Evolutionary conservation across 2,797 vertebrate genomes (phyloP).

Genomic region (Myoxocephalus aenaeus): DNA sequence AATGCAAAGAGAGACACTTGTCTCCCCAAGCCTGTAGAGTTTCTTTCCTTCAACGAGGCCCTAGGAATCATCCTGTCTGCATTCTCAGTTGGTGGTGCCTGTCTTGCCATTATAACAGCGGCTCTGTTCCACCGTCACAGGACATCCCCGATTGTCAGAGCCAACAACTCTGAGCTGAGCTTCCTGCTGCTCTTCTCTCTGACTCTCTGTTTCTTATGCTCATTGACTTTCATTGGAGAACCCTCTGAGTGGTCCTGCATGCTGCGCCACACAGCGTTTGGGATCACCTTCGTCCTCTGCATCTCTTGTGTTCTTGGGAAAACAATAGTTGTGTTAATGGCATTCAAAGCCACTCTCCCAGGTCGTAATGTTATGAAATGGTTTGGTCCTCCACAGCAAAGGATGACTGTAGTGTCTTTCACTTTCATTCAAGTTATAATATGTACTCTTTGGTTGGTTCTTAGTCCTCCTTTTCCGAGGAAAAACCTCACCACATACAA

Average conservation of each 20-base stretch:
- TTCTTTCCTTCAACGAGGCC: background rate
- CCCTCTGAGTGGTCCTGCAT: conserved; percentile 78
- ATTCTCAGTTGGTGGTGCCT: conserved; percentile 59
- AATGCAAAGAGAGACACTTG: conserved; percentile 2
- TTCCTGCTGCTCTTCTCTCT: conserved; percentile 78
- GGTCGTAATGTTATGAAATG: conserved; percentile 76
- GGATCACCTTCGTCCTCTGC: conserved; percentile 76
- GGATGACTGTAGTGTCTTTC: conserved; percentile 70
- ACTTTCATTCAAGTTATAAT: conserved; percentile 76
- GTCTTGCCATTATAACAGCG: conserved; percentile 25
- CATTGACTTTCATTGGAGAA: conserved; percentile 75
- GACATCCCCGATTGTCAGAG: conserved; percentile 61
- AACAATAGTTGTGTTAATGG: conserved; percentile 78
- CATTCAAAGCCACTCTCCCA: conserved; percentile 75
- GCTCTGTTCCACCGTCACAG: conserved; percentile 61
- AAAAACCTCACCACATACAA: conserved; percentile 25
- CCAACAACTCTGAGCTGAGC: conserved; percentile 79
- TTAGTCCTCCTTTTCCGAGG: conserved; percentile 64
- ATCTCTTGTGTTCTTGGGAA: conserved; percentile 75
- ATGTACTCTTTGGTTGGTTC: conserved; percentile 70
- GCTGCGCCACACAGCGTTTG: conserved; percentile 75
- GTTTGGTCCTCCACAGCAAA: conserved; percentile 78
- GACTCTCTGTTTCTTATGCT: conserved; percentile 79
- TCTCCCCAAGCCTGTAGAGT: conserved; percentile 1
- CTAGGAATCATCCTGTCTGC: conserved; percentile 67